Conservation (phyloP, 2,888 invertebrate species). For the Stenurella melanura region DNA sequence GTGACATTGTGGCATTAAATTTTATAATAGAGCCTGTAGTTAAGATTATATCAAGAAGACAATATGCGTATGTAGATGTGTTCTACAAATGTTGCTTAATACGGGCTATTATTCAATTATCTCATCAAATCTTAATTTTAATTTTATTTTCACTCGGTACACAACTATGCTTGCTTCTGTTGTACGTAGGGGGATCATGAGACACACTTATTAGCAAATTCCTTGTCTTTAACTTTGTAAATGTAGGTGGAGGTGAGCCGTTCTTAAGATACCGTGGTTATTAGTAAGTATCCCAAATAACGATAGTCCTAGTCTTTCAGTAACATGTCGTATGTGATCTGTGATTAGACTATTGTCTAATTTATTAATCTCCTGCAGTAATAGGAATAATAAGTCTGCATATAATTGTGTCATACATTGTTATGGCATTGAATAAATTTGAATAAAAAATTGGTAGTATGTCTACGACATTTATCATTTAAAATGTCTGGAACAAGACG, state of each 20-base stretch:
- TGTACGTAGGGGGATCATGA: not conserved
- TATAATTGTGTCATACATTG: too few relatives aligned
- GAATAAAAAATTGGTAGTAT: too few relatives aligned
- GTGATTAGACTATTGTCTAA: too few relatives aligned
- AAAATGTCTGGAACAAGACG: too few relatives aligned
- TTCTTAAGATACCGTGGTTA: not conserved
- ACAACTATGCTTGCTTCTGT: not conserved
- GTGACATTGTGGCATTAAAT: slow-evolving; percentile 43
- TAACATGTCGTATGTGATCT: not conserved
- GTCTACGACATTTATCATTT: too few relatives aligned
- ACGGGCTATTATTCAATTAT: slow-evolving; percentile 49
- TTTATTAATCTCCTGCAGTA: not conserved
- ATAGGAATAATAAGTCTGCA: not conserved
- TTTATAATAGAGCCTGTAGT: slow-evolving; percentile 14
- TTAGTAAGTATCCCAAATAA: not conserved
- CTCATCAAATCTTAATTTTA: slow-evolving; percentile 39
- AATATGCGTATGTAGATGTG: slow-evolving; percentile 44
- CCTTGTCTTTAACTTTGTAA: not conserved
- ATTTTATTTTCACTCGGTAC: slow-evolving; percentile 29
- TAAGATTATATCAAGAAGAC: slow-evolving; percentile 46
- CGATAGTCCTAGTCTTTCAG: not conserved
- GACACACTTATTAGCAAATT: not conserved
- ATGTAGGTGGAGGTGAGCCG: not conserved
- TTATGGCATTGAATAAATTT: too few relatives aligned
- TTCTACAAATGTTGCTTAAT: slow-evolving; percentile 45